Evolutionary conservation across 2,797 vertebrate species (phyloP).

Genomic region (Rhyacichthys aspro): DNA sequence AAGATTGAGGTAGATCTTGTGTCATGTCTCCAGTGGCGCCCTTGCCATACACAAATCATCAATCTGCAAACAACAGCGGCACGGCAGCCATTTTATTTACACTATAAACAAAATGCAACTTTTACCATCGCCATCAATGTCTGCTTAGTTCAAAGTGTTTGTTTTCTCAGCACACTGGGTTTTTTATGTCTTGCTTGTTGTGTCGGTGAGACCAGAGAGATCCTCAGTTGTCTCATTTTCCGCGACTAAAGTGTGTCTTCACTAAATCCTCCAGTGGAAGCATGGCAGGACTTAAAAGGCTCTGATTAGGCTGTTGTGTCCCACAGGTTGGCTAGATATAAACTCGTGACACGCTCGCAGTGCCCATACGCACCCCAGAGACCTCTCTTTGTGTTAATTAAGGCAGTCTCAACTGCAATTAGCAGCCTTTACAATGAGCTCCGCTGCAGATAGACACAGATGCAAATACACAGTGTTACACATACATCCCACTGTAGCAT

Average conservation of each 20-base stretch:
- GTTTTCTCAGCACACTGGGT: slow-evolving; percentile 44
- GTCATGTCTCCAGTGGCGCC: slow-evolving; percentile 52
- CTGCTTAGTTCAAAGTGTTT: slow-evolving; percentile 54
- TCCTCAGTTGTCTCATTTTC: slow-evolving; percentile 72
- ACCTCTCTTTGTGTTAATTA: slow-evolving; percentile 79
- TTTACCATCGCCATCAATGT: slow-evolving; percentile 35
- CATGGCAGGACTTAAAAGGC: slow-evolving; percentile 79
- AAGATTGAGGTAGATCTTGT: slow-evolving; percentile 52
- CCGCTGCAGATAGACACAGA: slow-evolving; percentile 45
- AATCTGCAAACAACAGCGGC: slow-evolving; percentile 53
- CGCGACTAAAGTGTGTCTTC: slow-evolving; percentile 74
- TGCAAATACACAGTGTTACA: slow-evolving; percentile 23
- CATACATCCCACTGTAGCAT: slow-evolving; percentile 46
- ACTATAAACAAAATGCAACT: slow-evolving; percentile 29
- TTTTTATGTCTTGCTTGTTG: slow-evolving; percentile 52
- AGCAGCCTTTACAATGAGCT: slow-evolving; percentile 68
- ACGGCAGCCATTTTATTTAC: slow-evolving; percentile 49
- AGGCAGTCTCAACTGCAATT: slow-evolving; percentile 78
- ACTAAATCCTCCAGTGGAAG: slow-evolving; percentile 69
- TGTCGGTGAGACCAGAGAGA: slow-evolving; percentile 54
- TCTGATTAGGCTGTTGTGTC: slow-evolving; percentile 79
- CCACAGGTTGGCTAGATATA: slow-evolving; percentile 74
- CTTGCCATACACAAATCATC: slow-evolving; percentile 57
- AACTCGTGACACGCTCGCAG: slow-evolving; percentile 72
- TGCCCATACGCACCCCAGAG: slow-evolving; percentile 63